phyloP scores from a whole-genome alignment of 2,113 vertebrate genomes.

The Thalassarche chlororhynchos region DNA sequence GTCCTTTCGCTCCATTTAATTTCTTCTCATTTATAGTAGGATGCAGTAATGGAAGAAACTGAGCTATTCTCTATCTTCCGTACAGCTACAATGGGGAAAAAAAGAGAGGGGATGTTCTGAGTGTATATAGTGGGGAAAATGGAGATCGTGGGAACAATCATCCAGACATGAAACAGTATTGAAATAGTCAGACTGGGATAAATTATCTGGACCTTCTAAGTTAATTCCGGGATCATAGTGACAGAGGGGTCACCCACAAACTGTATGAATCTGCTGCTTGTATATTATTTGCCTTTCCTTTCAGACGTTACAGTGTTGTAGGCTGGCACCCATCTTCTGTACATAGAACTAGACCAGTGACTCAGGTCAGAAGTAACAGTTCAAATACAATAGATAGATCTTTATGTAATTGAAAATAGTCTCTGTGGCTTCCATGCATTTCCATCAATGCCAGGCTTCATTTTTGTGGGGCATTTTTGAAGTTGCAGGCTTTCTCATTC shows the following conservation, averaged over 20 bases:
- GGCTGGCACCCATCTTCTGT: background rate
- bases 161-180: background rate
- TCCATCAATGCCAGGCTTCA: background rate
- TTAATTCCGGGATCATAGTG: slow-evolving; percentile 46
- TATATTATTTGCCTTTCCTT: background rate
- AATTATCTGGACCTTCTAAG: slow-evolving; percentile 30
- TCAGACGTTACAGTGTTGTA: background rate
- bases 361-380: background rate
- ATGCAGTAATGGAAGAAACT: background rate
- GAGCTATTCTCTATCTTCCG: background rate
- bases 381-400: background rate
- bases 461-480: background rate
- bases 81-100: background rate
- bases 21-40: background rate
- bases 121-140: background rate
- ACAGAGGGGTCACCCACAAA: slow-evolving; percentile 15
- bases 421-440: background rate
- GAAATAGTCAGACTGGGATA: slow-evolving; percentile 6
- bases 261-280: background rate
- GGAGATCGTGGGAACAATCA: background rate
- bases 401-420: background rate
- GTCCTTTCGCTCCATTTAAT: background rate
- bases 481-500: background rate
- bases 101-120: background rate
- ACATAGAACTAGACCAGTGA: background rate